Evolutionary conservation across 1,140 invertebrate species (phyloP).

Genomic region (Aphelinus certus): DNA sequence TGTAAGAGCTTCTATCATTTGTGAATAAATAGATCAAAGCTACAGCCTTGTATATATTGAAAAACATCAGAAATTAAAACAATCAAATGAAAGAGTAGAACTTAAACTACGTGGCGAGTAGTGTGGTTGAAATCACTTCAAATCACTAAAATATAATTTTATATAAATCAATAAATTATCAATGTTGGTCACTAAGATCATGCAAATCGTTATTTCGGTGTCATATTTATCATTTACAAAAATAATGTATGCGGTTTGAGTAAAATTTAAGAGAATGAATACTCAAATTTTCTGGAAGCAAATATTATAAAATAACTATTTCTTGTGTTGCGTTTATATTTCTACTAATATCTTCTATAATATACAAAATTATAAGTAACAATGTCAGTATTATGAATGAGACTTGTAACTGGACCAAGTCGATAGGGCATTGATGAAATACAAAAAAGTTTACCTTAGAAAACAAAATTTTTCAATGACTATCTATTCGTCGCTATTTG

Average conservation of each 20-base stretch:
- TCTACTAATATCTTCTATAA: constrained; percentile 2
- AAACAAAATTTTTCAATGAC: background rate
- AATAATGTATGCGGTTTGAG: constrained; percentile 23
- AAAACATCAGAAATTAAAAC: constrained; percentile 7
- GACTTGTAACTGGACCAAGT: constrained; percentile 18
- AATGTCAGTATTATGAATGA: constrained; percentile 51
- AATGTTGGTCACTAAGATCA: background rate
- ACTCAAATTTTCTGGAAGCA: constrained; percentile 19
- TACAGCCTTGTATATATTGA: constrained; percentile 19
- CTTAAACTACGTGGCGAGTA: constrained; percentile 16
- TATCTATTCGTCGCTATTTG: constrained; percentile 14
- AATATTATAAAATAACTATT: no score
- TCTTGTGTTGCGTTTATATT: background rate
- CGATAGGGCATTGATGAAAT: constrained; percentile 4
- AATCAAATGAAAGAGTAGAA: constrained; percentile 7
- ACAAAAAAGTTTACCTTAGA: background rate
- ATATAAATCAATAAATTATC: background rate
- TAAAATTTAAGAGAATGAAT: constrained; percentile 19
- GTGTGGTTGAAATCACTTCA: constrained; percentile 29
- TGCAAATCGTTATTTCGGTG: constrained; percentile 17
- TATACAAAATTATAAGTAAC: no score
- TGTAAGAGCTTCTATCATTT: constrained; percentile 15
- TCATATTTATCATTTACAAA: constrained; percentile 30
- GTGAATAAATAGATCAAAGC: constrained; percentile 1
- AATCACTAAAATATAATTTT: constrained; percentile 3